Percentiles rank a stretch among this genome's conserved stretches.
Conservation (phyloP, 2,888 invertebrate species). For the Polydrusus tereticollis region DNA sequence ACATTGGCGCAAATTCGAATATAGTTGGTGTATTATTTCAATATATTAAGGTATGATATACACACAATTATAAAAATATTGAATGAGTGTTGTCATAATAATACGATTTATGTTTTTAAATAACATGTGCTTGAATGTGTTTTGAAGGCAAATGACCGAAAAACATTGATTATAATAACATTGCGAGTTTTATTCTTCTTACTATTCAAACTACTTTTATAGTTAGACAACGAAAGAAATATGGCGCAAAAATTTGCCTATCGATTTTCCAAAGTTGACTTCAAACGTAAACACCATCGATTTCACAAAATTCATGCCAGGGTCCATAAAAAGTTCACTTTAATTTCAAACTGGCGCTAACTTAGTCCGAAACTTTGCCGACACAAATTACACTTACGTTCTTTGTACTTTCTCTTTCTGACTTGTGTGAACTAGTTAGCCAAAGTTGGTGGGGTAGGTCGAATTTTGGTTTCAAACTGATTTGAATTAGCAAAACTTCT, state of each 20-base stretch:
- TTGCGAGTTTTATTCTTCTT: no score
- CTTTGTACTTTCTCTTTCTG: slow-evolving; percentile 67
- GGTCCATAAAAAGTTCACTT: slow-evolving; percentile 66
- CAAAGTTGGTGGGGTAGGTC: slow-evolving; percentile 66
- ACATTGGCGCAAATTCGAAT: no score
- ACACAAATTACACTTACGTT: slow-evolving; percentile 67
- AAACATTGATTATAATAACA: no score
- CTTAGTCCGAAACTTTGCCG: slow-evolving; percentile 66
- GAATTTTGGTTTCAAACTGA: slow-evolving; percentile 59
- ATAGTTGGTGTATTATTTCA: not conserved
- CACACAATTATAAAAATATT: no score
- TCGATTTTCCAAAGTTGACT: slow-evolving; percentile 41
- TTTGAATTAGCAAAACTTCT: slow-evolving; percentile 64
- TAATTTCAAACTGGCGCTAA: slow-evolving; percentile 66
- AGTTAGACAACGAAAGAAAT: not conserved
- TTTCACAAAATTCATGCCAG: slow-evolving; percentile 66
- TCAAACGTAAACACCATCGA: slow-evolving; percentile 66
- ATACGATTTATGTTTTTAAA: no score
- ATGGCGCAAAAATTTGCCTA: slow-evolving; percentile 24
- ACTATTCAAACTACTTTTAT: not conserved
- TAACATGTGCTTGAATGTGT: no score
- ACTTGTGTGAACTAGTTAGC: slow-evolving; percentile 65
- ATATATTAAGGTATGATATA: not conserved
- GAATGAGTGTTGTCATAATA: no score
- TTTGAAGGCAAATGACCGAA: no score